Percentiles rank a stretch among this genome's conserved stretches.
Evolutionary conservation across 2,888 invertebrate species (phyloP).

Genomic region (Orthosia incerta): DNA sequence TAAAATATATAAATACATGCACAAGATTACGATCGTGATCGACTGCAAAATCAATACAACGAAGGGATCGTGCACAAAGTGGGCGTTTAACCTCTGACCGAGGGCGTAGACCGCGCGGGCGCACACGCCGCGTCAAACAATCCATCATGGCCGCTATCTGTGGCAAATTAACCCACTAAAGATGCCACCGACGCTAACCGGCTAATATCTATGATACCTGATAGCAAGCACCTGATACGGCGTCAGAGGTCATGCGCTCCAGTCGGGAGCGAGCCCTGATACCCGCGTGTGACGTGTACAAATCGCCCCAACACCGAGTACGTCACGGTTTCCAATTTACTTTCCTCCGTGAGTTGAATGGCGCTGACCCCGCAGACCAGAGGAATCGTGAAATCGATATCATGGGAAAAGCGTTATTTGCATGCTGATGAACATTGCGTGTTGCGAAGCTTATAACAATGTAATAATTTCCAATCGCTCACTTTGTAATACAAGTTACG

Average conservation of each 20-base stretch:
- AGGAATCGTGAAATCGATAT: slow-evolving; percentile 79
- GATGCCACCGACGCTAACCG: slow-evolving; percentile 78
- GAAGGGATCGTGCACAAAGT: slow-evolving; percentile 88
- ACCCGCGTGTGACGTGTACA: slow-evolving; percentile 84
- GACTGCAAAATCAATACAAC: slow-evolving; percentile 87
- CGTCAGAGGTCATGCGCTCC: slow-evolving; percentile 59
- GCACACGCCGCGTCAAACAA: slow-evolving; percentile 84
- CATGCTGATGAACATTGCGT: slow-evolving; percentile 70
- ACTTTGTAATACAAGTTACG: neutral
- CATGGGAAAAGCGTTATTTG: slow-evolving; percentile 78
- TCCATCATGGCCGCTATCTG: slow-evolving; percentile 87
- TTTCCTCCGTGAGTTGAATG: slow-evolving; percentile 81
- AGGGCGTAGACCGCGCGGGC: slow-evolving; percentile 81
- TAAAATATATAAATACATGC: slow-evolving; percentile 76
- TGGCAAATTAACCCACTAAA: slow-evolving; percentile 86
- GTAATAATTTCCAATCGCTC: slow-evolving; percentile 20
- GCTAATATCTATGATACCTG: slow-evolving; percentile 71
- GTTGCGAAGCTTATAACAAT: slow-evolving; percentile 34
- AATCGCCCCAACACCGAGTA: slow-evolving; percentile 80
- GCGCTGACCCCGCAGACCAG: slow-evolving; percentile 78
- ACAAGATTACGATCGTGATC: slow-evolving; percentile 82
- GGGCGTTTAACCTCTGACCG: slow-evolving; percentile 88
- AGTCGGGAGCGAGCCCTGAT: slow-evolving; percentile 69
- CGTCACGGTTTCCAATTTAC: slow-evolving; percentile 86
- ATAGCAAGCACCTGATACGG: slow-evolving; percentile 50